Evolutionary conservation across 2,797 vertebrate species (phyloP).

Genomic region (Cryptoblepharus egeriae): DNA sequence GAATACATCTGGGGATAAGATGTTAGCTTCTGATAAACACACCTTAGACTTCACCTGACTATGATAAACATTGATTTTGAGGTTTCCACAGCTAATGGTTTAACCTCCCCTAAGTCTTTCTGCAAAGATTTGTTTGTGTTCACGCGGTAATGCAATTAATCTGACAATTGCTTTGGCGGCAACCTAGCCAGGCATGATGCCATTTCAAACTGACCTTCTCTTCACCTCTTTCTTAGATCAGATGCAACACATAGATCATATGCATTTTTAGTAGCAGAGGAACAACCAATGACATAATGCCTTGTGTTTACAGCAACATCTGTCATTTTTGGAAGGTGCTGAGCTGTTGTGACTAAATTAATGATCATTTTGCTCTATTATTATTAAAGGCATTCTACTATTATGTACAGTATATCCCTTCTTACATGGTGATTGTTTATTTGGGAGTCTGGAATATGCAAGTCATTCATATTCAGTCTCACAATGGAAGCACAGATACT

Average conservation of each 20-base stretch:
- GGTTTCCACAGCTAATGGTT: conserved; percentile 36
- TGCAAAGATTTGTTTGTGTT: conserved; percentile 55
- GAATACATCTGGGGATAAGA: conserved; percentile 27
- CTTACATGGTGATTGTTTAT: background rate
- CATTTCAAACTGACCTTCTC: conserved; percentile 53
- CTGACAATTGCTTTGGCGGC: conserved; percentile 60
- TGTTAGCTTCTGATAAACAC: conserved; percentile 42
- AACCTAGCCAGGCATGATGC: conserved; percentile 45
- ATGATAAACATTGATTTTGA: conserved; percentile 45
- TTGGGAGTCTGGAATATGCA: background rate
- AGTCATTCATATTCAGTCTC: background rate
- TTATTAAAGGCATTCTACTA: background rate
- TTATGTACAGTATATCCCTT: background rate
- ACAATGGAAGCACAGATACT: background rate
- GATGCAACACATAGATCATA: conserved; percentile 42
- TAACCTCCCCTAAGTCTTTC: conserved; percentile 35
- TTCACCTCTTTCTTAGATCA: conserved; percentile 47
- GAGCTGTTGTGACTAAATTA: background rate
- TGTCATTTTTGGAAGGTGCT: conserved; percentile 12
- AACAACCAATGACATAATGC: conserved; percentile 25
- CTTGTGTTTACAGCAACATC: conserved; percentile 9
- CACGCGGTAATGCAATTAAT: conserved; percentile 51
- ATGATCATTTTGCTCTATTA: background rate
- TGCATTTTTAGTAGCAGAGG: conserved; percentile 34
- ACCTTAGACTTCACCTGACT: conserved; percentile 6